phyloP scores from a whole-genome alignment of 2,113 vertebrate genomes.

The Gambusia holbrooki region DNA sequence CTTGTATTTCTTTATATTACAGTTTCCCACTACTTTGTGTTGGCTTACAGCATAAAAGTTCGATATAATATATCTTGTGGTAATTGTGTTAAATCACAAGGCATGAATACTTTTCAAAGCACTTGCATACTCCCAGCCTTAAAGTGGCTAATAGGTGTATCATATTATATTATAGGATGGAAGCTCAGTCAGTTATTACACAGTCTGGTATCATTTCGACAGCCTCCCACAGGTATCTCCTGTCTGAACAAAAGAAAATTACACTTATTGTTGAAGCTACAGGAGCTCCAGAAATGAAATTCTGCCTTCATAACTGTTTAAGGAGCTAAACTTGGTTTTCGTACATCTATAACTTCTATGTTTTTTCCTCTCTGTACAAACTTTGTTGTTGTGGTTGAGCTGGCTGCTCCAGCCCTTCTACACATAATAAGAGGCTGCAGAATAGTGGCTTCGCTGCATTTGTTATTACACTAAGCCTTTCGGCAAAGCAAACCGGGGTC shows the following conservation, averaged over 20 bases:
- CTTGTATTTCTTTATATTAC: too few species aligned
- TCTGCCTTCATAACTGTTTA: neutral
- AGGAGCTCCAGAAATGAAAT: slow-evolving; percentile 6
- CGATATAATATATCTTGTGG: neutral
- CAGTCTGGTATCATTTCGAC: slow-evolving; percentile 10
- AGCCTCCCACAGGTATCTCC: slow-evolving; percentile 13
- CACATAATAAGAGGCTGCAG: slow-evolving; percentile 26
- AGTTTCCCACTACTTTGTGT: too few species aligned
- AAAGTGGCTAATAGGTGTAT: slow-evolving; percentile 5
- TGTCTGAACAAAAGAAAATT: slow-evolving; percentile 29
- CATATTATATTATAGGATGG: slow-evolving; percentile 5
- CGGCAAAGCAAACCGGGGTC: slow-evolving; percentile 11
- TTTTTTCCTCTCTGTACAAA: slow-evolving; percentile 1
- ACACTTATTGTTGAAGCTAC: slow-evolving; percentile 26
- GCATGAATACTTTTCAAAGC: neutral
- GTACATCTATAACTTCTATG: neutral
- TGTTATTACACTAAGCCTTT: slow-evolving; percentile 28
- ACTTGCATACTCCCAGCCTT: slow-evolving; percentile 3
- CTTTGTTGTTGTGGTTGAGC: slow-evolving; percentile 2
- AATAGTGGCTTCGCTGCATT: slow-evolving; percentile 4
- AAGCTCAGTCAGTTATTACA: slow-evolving; percentile 9
- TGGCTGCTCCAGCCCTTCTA: slow-evolving; percentile 25
- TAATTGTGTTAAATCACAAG: neutral
- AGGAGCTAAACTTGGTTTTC: neutral
- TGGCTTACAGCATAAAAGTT: too few species aligned